These are phyloP conservation scores for Drosophila carrolli DNA, from an alignment of 1,140 invertebrate genomes.

Conservation along the genomic window DNA sequence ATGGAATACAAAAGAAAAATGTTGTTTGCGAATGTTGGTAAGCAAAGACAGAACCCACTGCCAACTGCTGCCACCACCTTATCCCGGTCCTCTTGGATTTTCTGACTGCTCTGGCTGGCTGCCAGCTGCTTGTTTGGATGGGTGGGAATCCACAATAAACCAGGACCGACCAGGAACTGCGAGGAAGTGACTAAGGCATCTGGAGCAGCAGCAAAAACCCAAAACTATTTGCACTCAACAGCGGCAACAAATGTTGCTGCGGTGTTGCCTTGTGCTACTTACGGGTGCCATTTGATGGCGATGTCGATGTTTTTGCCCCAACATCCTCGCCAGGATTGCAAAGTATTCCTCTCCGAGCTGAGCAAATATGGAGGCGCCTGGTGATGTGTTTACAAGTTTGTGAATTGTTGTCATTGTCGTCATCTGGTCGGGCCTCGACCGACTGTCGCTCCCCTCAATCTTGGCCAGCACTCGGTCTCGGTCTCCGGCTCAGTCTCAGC, in stretches of 20 bases:
- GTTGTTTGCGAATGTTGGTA: constrained; percentile 59
- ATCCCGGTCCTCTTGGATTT: constrained; percentile 6
- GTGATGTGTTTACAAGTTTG: constrained; percentile 76
- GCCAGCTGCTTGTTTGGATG: constrained; percentile 57
- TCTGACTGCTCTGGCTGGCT: constrained; percentile 48
- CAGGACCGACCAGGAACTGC: constrained; percentile 20
- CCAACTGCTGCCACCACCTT: constrained; percentile 7
- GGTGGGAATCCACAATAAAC: constrained; percentile 38
- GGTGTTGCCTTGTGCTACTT: constrained; percentile 57
- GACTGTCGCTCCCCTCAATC: constrained; percentile 33
- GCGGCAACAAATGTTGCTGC: constrained; percentile 52
- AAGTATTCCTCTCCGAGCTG: constrained; percentile 22
- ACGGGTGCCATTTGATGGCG: constrained; percentile 48
- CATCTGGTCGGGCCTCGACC: constrained; percentile 41
- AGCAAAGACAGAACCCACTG: constrained; percentile 53
- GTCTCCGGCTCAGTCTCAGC: constrained; percentile 48
- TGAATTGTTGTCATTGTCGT: constrained; percentile 76
- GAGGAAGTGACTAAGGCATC: constrained; percentile 35
- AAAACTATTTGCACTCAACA: constrained; percentile 77
- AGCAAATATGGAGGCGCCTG: constrained; percentile 67
- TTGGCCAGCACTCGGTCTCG: constrained; percentile 50
- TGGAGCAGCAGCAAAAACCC: constrained; percentile 55
- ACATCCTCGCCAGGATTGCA: constrained; percentile 13
- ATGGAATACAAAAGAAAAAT: constrained; percentile 44
- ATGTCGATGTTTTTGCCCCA: constrained; percentile 37